Base-by-base conservation (phyloP, 2,113 vertebrate genomes). In the Oostethus manadensis region DNA sequence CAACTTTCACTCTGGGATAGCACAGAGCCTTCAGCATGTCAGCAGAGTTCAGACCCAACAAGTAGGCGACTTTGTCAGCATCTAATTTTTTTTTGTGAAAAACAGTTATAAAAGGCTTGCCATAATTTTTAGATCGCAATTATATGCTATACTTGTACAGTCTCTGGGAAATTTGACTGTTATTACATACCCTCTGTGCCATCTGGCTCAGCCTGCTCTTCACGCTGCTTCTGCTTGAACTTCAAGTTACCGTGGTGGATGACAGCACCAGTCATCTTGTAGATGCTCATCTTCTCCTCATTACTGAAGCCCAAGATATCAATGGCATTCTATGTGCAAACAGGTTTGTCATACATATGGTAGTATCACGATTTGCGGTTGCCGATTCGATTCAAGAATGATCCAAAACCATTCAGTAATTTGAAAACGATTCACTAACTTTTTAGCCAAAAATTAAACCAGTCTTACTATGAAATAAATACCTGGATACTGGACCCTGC, bases 141-240 rank as follows among this genome's bases (percentile, higher is more conserved):
- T 14, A 23, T 10, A 40, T 13, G n/a, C 3, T 17, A 21, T 10
- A 20, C 46, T 11, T 10, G 2, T 21, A 21, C 46, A 8, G 16
- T 23, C 23, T 15, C 21, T 14, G 40, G n/a, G 1, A 7, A 2
- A 13, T 11, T 3, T 9, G 17, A 35, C 15, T 11, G 6, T 64
- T 26, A 58, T 8, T 18, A 15, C 70, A 87, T 83, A 73, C 91
- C 90, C 68, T 91, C 64, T 49, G 88, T 85, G 76, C 83, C 83
- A 56, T 85, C 83, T 26, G 83, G 83, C 64, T 84, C 78, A 49
- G 92, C 94, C 79, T 94, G 93, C 65, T 96, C 94, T 58, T 96
- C 94, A 0, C 94, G 83, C 70, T 95, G 94, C 76, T 93, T 95
- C 76, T 94, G 91, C 73, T 95, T 95, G 84, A 93, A 95, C 77